Conservation (phyloP, 2,113 vertebrate species). For the Ochotona curzoniae region DNA sequence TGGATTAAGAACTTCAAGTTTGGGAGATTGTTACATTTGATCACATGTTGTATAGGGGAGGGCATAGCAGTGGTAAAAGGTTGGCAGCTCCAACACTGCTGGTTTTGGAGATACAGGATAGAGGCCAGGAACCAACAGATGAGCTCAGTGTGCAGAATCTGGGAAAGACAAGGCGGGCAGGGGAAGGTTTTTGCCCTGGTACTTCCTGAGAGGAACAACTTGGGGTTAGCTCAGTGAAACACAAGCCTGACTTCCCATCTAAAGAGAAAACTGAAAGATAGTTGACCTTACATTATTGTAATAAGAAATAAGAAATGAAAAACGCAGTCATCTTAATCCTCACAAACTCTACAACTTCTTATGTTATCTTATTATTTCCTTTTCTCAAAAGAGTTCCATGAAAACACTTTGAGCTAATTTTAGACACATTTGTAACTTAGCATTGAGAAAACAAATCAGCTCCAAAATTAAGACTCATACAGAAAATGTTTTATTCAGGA, state of each 20-base stretch:
- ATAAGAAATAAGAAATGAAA: background rate
- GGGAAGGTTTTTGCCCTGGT: background rate
- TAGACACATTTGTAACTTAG: background rate
- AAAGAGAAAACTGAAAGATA: background rate
- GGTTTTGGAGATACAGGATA: background rate
- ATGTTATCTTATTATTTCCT: background rate
- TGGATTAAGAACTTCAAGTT: background rate
- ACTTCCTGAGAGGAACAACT: background rate
- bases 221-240: background rate
- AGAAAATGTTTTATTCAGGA: background rate
- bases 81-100: background rate
- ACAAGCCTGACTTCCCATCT: background rate
- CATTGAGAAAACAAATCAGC: conserved; percentile 15
- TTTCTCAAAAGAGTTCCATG: background rate
- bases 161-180: background rate
- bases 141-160: background rate
- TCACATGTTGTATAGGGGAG: background rate
- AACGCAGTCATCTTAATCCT: background rate
- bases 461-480: background rate
- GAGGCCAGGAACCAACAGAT: background rate
- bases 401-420: background rate
- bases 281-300: background rate
- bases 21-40: background rate
- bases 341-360: background rate
- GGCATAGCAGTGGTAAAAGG: background rate